Evolutionary conservation across 2,888 invertebrate species (phyloP), one percentile per base, ranked within the genome.

Genomic region (Serrognathus titanus): DNA sequence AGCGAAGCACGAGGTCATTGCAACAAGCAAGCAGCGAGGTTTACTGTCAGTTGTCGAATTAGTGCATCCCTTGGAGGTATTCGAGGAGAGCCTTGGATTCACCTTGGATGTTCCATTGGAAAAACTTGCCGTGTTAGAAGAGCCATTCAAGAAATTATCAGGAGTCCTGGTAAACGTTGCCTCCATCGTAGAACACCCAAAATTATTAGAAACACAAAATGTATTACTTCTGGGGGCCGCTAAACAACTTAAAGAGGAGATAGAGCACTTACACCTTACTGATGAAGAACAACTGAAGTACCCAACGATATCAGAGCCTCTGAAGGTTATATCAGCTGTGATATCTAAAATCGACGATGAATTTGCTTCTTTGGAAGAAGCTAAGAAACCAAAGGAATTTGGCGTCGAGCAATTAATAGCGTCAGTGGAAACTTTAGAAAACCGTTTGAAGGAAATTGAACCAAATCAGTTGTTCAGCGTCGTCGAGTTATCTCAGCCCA

Each of bases 341-440:
- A 16, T 49, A n/a, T 7, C 38, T 9, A 16, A 49, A 13, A 39
- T 64, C 3, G 55, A 67, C 38, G 60, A 62, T 40, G 58, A 65
- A 48, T 60, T 57, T 5, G 24, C 24, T 31, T 31, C 24, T 1
- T 6, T 5, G 24, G 24, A 31, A 2, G 6, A 31, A 3, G 2
- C 16, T 16, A 16, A 16, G 16, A 16, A 16, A 31, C 24, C 24
- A 31, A 31, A 31, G 6, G 24, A 6, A 7, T 7, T 31, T 31
- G 24, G 6, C 24, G 6, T 31, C 24, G 7, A 31, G 24, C 24
- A 31, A 31, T 6, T 31, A 31, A 31, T 31, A 31, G 24, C 24
- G 7, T 31, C 24, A 31, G 24, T 31, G 24, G 24, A 31, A 31
- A 31, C 24, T 31, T 31, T 31, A 6, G 24, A 31, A 31, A 1